Base-by-base conservation (phyloP, 2,113 vertebrate genomes). In the Aramus guarauna region DNA sequence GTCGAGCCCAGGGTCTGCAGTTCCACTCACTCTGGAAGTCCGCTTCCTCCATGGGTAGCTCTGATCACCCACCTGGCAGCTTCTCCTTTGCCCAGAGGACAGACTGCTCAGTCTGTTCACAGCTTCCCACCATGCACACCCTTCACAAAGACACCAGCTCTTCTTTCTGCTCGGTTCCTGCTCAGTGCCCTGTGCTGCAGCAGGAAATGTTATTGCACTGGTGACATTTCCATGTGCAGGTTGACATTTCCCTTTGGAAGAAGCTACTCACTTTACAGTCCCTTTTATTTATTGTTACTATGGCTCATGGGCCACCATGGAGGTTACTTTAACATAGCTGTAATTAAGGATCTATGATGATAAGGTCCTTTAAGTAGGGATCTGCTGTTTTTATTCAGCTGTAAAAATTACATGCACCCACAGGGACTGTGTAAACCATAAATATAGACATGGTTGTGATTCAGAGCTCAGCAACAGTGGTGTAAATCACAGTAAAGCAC, bases 161-260 rank as follows among this genome's bases (percentile, higher is more conserved):
- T 36, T 56, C 30, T 37, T 77, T 50, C 81, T 69, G 47, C 48
- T 75, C 3, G 1, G 30, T 59, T 80, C 72, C 63, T 4, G 1
- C 62, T 76, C 59, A 39, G n/a, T 50, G 15, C n/a, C 14, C 19
- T 18, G 24, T 56, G 58, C 22, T 76, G 66, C 73, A 80, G 84
- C 9, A 14, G 60, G 82, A 85, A 73, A 90, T 58, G 66, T 58
- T 95, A 82, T 83, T 88, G 63, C 56, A 21, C n/a, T 23, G 37
- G 75, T 96, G 93, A 95, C 85, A 96, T 97, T 97, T 97, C 94
- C 78, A 64, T 85, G 78, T 45, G 9, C n/a, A 64, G 62, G n/a
- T 47, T 96, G 96, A 90, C 67, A 96, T 97, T 98, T 97, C 91
- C 85, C 77, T 96, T 80, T 73, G 94, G 62, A 85, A 66, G 69